A percentile compares a stretch with the other conserved stretches of the same genome.
phyloP scores from a whole-genome alignment of 2,888 invertebrate genomes.

The Suillia variegata region DNA sequence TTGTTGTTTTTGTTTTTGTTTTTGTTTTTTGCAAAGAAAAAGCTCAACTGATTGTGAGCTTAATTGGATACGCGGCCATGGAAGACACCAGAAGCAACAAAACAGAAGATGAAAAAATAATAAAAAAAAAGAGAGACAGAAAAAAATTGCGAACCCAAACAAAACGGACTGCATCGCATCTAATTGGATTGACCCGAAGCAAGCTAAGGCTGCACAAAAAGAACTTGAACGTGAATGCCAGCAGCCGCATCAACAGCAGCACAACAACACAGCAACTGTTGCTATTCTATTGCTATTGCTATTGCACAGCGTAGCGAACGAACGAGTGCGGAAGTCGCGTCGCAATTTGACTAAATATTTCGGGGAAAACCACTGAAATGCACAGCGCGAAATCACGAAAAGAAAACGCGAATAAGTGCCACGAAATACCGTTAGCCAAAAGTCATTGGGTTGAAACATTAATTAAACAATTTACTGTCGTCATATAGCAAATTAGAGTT shows the following conservation, averaged over 20 bases:
- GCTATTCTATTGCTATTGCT: too few species aligned
- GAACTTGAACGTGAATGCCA: conserved; percentile 3
- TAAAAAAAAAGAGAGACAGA: neutral
- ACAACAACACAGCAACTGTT: neutral
- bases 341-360: too few species aligned
- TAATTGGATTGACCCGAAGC: conserved; percentile 5
- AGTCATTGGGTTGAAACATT: too few species aligned
- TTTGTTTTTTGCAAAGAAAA: conserved; percentile 5
- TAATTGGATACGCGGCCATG: conserved; percentile 49
- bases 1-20: too few species aligned
- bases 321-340: too few species aligned
- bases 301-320: too few species aligned
- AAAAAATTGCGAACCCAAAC: too few species aligned
- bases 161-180: conserved; percentile 3
- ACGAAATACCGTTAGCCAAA: too few species aligned
- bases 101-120: conserved; percentile 5
- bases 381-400: conserved; percentile 20
- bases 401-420: too few species aligned
- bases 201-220: neutral
- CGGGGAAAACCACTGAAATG: conserved; percentile 28
- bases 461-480: too few species aligned
- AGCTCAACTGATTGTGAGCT: conserved; percentile 30
- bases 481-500: too few species aligned
- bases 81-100: conserved; percentile 25
- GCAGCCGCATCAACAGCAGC: neutral